Conservation (phyloP, 2,797 vertebrate genomes). For the Anabacerthia variegaticeps region DNA sequence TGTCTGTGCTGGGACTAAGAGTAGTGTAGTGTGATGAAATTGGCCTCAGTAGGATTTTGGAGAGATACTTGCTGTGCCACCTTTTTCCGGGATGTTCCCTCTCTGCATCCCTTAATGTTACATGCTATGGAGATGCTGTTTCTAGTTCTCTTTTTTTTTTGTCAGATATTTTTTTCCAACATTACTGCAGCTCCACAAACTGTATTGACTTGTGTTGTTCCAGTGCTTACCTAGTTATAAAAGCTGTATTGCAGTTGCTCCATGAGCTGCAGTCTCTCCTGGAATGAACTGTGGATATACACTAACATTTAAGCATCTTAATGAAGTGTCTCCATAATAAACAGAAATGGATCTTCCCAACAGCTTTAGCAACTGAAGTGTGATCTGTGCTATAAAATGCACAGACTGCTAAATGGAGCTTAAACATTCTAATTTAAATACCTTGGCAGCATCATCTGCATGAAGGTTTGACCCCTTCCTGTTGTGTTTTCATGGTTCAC, state of each 20-base stretch:
- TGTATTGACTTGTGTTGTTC: background rate
- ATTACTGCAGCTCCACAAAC: background rate
- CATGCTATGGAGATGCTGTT: background rate
- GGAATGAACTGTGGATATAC: background rate
- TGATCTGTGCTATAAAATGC: background rate
- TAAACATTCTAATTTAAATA: background rate
- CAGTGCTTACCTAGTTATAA: background rate
- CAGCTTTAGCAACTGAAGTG: background rate
- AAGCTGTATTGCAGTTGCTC: background rate
- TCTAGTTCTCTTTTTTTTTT: background rate
- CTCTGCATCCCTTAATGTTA: background rate
- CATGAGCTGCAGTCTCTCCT: background rate
- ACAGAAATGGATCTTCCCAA: background rate
- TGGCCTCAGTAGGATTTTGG: background rate
- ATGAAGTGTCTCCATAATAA: background rate
- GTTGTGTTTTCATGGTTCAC: background rate
- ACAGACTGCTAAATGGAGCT: background rate
- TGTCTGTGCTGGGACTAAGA: background rate
- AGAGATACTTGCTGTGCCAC: background rate
- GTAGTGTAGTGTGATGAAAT: background rate
- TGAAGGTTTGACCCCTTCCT: background rate
- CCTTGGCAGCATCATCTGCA: background rate
- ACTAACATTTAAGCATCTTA: background rate
- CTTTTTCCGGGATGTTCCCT: background rate
- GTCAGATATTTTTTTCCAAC: background rate